Evolutionary conservation across 2,113 vertebrate genomes (phyloP).

Genomic region (Megaceryle torquata): DNA sequence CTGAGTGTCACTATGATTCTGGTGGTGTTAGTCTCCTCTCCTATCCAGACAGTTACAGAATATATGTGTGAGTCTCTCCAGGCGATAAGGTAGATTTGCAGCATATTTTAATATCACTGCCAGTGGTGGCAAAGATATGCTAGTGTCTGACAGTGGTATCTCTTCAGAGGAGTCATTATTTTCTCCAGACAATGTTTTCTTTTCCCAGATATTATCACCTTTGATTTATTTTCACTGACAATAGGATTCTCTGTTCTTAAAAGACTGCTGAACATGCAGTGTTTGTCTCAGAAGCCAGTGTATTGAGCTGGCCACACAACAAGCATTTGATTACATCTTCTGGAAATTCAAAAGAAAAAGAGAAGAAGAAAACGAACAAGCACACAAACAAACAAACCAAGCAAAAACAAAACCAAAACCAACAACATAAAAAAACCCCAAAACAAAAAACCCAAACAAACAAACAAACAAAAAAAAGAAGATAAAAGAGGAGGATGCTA

Average conservation of each 20-base stretch:
- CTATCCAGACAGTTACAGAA: not conserved
- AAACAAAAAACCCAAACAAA: not conserved
- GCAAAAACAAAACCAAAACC: not conserved
- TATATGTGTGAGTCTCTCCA: not conserved
- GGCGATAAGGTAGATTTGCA: not conserved
- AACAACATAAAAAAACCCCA: not conserved
- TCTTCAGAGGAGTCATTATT: not conserved
- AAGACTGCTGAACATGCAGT: not conserved
- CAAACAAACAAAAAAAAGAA: not conserved
- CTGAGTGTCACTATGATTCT: not conserved
- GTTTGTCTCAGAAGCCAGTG: not conserved
- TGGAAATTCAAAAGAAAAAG: not conserved
- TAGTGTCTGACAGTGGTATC: not conserved
- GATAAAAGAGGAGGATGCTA: not conserved
- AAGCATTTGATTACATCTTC: slow-evolving; percentile 1
- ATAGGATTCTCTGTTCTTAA: not conserved
- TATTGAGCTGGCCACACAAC: not conserved
- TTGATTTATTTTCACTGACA: slow-evolving; percentile 40
- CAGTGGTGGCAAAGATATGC: not conserved
- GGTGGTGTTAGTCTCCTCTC: not conserved
- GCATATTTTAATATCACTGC: slow-evolving; percentile 26
- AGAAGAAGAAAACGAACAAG: not conserved
- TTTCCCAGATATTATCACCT: slow-evolving; percentile 14
- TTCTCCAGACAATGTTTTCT: not conserved
- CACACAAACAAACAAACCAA: not conserved